A percentile compares a stretch with the other conserved stretches of the same genome.
Evolutionary conservation across 2,113 vertebrate genomes (phyloP).

Genomic region (Vulpes vulpes): DNA sequence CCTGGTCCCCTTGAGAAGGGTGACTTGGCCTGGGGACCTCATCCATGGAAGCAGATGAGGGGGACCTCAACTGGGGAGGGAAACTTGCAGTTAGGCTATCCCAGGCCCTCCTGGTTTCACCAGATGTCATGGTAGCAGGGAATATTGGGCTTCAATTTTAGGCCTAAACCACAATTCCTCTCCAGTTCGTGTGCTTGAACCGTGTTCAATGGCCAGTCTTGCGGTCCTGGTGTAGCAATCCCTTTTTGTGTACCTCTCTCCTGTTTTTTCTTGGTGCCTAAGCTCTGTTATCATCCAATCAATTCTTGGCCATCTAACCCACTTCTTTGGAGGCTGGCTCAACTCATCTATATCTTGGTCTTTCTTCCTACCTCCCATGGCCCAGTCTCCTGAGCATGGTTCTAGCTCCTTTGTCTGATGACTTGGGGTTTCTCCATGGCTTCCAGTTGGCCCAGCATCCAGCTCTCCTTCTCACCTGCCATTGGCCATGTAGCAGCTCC

Average conservation of each 20-base stretch:
- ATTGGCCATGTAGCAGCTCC: not conserved
- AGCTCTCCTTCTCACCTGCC: not conserved
- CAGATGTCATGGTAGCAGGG: not conserved
- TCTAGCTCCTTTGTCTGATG: not conserved
- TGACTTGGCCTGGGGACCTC: not conserved
- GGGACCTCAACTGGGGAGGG: too few species aligned
- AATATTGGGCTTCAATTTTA: not conserved
- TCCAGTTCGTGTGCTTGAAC: not conserved
- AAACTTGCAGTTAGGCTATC: not conserved
- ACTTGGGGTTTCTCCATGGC: not conserved
- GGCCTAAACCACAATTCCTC: not conserved
- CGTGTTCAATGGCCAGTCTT: not conserved
- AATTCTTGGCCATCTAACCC: not conserved
- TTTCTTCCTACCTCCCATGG: not conserved
- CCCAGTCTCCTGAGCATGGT: not conserved
- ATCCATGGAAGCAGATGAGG: not conserved
- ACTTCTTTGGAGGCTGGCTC: not conserved
- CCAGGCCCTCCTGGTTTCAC: not conserved
- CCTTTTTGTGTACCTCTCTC: not conserved
- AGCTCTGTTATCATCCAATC: not conserved
- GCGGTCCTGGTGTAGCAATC: not conserved
- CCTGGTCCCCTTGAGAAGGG: not conserved
- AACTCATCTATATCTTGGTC: not conserved
- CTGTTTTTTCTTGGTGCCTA: not conserved
- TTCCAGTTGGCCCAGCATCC: not conserved